Evolutionary conservation across 2,888 invertebrate species (phyloP), one percentile per base, ranked within the genome.

Genomic region (Agrilus cyanescens): DNA sequence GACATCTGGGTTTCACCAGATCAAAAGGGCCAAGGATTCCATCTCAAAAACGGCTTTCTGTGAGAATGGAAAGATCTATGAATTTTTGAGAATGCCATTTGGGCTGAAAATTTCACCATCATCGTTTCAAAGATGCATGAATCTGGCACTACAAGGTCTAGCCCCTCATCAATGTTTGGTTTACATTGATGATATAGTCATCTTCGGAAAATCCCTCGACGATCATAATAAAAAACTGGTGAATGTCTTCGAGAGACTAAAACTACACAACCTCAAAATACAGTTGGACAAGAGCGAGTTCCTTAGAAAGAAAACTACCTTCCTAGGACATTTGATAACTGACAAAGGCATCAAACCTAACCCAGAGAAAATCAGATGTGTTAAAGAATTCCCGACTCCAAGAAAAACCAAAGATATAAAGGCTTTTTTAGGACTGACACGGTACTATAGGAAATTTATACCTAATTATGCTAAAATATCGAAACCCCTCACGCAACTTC

Each of bases 51-150:
- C 58, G 4, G 60, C 58, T 2, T 62, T 62, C 42, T 50, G 52
- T 4, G 52, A 54, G 3, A 52, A 50, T 15, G 36, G 44, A 8
- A 59, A 58, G n/a, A 61, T 60, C 39, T 61, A 51, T 32, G 55
- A 61, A 41, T 62, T 53, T 32, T 45, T 41, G 2, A 41, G 59
- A n/a, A 56, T 62, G 55, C 58, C 58, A 0, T 37, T 42, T 30
- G 42, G 32, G 5, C 12, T 66, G 5, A 60, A 58, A 50, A 62
- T 61, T 39, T 60, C 63, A 1, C 63, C 63, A 0, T 57, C 59
- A 2, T 63, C 64, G 0, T 65, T 67, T 39, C 64, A 65, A 50
- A 38, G 62, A 29, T 32, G 55, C 7, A 60, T 61, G 50, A 53
- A 60, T 43, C 46, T 49, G 31, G 51, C 57, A 2, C 40, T 65